These are phyloP conservation scores for Cydia amplana DNA, from an alignment of 1,140 invertebrate genomes.

Conservation along the genomic window DNA sequence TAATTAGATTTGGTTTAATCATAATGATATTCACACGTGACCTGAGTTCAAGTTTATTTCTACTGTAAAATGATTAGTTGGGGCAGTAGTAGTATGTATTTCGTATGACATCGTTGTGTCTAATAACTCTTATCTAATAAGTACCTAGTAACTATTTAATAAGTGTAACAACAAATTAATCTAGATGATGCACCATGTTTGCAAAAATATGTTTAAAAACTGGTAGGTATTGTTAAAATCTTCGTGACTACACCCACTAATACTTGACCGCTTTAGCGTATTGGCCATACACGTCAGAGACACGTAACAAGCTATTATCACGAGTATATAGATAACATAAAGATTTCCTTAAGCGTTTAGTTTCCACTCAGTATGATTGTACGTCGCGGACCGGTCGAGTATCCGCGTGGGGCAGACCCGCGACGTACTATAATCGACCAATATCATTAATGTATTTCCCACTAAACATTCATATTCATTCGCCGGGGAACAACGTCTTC, in stretches of 20 bases:
- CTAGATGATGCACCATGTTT: neutral
- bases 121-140: too few species aligned
- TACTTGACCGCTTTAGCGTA: slow-evolving; percentile 24
- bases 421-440: slow-evolving; percentile 20
- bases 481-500: slow-evolving; percentile 16
- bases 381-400: neutral
- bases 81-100: neutral
- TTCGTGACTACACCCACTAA: neutral
- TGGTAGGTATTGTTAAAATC: neutral
- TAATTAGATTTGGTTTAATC: too few species aligned
- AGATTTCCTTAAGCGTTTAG: slow-evolving; percentile 27
- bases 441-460: slow-evolving; percentile 16
- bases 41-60: too few species aligned
- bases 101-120: neutral
- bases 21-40: too few species aligned
- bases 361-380: slow-evolving; percentile 3
- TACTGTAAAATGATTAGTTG: too few species aligned
- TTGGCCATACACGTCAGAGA: neutral
- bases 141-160: neutral
- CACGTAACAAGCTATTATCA: slow-evolving; percentile 7
- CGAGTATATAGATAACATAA: neutral
- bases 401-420: slow-evolving; percentile 23
- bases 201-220: neutral
- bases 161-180: neutral
- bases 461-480: slow-evolving; percentile 35